A percentile compares a stretch with the other conserved stretches of the same genome.
These are phyloP conservation scores for Silurus meridionalis DNA, from an alignment of 2,113 vertebrate genomes.

Conservation along the genomic window DNA sequence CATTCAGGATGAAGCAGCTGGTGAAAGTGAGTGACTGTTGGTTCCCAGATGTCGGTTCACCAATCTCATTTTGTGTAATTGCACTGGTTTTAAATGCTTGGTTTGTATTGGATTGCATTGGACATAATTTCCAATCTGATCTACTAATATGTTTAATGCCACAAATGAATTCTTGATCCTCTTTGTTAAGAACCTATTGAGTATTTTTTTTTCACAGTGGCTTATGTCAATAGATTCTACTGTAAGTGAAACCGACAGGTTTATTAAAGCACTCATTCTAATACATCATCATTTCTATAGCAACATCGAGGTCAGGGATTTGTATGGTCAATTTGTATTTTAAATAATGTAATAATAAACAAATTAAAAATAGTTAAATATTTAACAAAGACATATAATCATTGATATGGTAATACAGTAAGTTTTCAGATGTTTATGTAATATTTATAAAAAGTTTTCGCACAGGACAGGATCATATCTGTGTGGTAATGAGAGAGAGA, in stretches of 20 bases:
- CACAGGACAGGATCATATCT: background rate
- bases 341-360: background rate
- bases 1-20: background rate
- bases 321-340: too few relatives aligned
- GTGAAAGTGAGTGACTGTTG: background rate
- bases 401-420: background rate
- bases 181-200: background rate
- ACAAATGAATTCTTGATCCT: background rate
- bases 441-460: background rate
- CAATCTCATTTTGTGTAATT: background rate
- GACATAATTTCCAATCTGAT: background rate
- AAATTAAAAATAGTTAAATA: background rate
- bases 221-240: background rate
- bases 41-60: background rate
- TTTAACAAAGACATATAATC: background rate
- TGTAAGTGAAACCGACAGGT: background rate
- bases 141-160: background rate
- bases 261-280: background rate
- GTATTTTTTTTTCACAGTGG: background rate
- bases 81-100: background rate
- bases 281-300: background rate
- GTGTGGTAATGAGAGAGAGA: background rate
- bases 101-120: background rate
- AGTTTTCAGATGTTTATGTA: background rate
- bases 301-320: too few relatives aligned